Percentiles rank a stretch among this genome's conserved stretches.
Evolutionary conservation across 1,140 invertebrate species (phyloP).

Genomic region (Papilio polytes): DNA sequence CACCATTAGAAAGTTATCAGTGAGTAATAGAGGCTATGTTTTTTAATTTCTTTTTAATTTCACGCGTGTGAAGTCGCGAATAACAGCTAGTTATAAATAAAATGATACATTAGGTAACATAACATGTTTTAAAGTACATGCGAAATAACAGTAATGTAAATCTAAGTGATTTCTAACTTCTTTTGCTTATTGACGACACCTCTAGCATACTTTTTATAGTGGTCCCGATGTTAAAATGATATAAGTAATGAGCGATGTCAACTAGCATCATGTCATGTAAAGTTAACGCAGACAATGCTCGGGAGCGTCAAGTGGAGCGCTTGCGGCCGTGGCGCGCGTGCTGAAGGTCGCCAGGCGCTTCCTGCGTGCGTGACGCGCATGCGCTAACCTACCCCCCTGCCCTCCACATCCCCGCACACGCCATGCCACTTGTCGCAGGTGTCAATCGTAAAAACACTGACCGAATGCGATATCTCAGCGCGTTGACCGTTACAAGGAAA

Average conservation of each 20-base stretch:
- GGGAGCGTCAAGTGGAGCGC: constrained; percentile 56
- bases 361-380: constrained; percentile 81
- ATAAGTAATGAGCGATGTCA: constrained; percentile 24
- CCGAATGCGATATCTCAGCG: constrained; percentile 27
- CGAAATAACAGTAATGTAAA: neutral
- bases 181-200: no score
- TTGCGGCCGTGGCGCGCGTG: constrained; percentile 69
- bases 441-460: constrained; percentile 38
- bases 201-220: constrained; percentile 1
- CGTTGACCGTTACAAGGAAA: constrained; percentile 40
- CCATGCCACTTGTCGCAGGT: constrained; percentile 46
- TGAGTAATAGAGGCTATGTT: no score
- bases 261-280: constrained; percentile 2
- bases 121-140: constrained; percentile 42
- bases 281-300: constrained; percentile 63
- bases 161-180: constrained; percentile 3
- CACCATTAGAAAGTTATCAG: no score
- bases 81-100: neutral
- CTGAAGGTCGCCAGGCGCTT: constrained; percentile 74
- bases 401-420: constrained; percentile 40
- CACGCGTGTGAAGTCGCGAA: no score
- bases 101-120: neutral
- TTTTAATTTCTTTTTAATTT: no score
- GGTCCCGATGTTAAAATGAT: neutral
- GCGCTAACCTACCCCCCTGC: constrained; percentile 46